These are phyloP conservation scores for Cetoscarus ocellatus DNA, from an alignment of 2,797 vertebrate species.

Conservation along the genomic window DNA sequence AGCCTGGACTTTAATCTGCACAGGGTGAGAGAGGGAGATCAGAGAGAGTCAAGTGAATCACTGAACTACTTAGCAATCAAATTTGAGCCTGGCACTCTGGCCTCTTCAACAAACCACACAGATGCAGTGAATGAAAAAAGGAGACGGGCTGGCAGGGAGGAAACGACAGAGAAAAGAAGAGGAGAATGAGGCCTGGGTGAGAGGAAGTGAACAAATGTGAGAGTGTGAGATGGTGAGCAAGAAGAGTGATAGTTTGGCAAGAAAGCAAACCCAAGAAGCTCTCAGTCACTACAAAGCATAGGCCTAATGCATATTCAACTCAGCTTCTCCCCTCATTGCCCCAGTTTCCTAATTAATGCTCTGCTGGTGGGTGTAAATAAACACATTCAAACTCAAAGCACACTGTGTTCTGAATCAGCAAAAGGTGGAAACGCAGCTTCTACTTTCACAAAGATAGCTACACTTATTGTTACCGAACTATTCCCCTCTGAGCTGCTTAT, in stretches of 20 bases:
- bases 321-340: conserved; percentile 80
- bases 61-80: conserved; percentile 52
- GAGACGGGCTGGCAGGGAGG: conserved; percentile 54
- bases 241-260: conserved; percentile 73
- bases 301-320: conserved; percentile 83
- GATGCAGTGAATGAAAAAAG: conserved; percentile 68
- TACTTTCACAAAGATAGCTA: neutral
- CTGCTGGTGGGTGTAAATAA: conserved; percentile 78
- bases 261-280: conserved; percentile 68
- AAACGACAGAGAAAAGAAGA: conserved; percentile 61
- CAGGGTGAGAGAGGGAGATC: conserved; percentile 4
- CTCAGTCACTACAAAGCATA: conserved; percentile 76
- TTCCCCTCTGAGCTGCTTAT: neutral
- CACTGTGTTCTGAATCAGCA: conserved; percentile 40
- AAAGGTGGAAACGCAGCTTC: conserved; percentile 43
- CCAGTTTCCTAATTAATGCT: conserved; percentile 82
- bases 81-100: conserved; percentile 52
- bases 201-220: conserved; percentile 68
- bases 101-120: conserved; percentile 66
- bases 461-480: neutral
- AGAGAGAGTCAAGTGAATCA: conserved; percentile 45
- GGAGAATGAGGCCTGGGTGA: conserved; percentile 55
- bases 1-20: conserved; percentile 36
- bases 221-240: conserved; percentile 46
- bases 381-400: conserved; percentile 75